Evolutionary conservation across 2,113 vertebrate species (phyloP).

Genomic region (Ceuthmochares aereus): DNA sequence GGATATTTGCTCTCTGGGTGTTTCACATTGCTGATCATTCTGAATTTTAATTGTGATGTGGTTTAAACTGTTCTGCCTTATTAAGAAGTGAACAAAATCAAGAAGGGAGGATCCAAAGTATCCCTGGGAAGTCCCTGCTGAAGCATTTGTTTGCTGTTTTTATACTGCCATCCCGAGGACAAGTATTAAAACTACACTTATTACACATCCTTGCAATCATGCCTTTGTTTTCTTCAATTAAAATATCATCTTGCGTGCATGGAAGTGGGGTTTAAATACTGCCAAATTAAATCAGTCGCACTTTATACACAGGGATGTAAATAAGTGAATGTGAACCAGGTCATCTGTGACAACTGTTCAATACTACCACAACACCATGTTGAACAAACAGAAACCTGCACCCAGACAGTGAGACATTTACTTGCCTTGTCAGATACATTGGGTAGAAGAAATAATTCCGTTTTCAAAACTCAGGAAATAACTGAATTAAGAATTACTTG

Average conservation of each 20-base stretch:
- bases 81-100: neutral
- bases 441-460: neutral
- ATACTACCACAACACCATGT: neutral
- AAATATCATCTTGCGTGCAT: neutral
- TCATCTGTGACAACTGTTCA: neutral
- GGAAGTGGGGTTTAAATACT: neutral
- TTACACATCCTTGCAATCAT: neutral
- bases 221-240: neutral
- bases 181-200: neutral
- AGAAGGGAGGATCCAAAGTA: neutral
- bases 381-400: neutral
- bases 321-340: neutral
- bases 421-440: neutral
- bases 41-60: neutral
- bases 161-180: constrained; percentile 60
- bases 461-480: neutral
- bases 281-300: neutral
- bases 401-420: neutral
- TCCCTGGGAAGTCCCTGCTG: neutral
- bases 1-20: neutral
- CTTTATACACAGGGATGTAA: neutral
- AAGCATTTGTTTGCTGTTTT: constrained; percentile 15
- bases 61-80: neutral
- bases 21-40: neutral
- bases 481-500: neutral